phyloP scores from a whole-genome alignment of 2,888 invertebrate genomes.

The Lithodes maja region DNA sequence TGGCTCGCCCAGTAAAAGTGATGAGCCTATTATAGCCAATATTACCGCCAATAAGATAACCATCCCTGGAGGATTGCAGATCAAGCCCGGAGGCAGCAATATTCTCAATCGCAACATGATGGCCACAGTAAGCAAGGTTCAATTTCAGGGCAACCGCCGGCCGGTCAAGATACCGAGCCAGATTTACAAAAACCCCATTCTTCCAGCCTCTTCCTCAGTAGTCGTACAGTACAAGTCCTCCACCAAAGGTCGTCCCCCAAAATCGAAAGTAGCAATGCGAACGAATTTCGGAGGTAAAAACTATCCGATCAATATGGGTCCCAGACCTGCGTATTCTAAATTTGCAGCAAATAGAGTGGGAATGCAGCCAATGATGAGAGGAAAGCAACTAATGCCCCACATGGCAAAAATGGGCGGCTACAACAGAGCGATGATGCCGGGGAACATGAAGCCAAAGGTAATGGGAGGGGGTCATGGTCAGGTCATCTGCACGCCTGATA shows the following conservation, averaged over 20 bases:
- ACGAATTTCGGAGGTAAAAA: neutral
- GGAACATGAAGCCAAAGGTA: neutral
- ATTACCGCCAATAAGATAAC: neutral
- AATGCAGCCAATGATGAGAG: neutral
- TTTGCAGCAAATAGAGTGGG: neutral
- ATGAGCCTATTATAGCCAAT: too few relatives aligned
- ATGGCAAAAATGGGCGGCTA: neutral
- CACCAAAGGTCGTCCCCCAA: slow-evolving; percentile 9
- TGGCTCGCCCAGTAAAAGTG: neutral
- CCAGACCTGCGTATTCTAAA: neutral
- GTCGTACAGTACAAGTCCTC: slow-evolving; percentile 40
- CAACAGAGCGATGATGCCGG: neutral
- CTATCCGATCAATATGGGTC: neutral
- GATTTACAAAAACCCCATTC: slow-evolving; percentile 27
- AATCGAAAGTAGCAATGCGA: neutral
- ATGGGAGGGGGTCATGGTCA: neutral
- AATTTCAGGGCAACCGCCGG: neutral
- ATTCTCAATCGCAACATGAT: neutral
- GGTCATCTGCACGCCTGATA: slow-evolving; percentile 27
- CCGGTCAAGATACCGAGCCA: slow-evolving; percentile 4
- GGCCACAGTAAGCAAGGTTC: neutral
- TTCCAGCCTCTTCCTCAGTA: slow-evolving; percentile 40
- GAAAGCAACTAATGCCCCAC: slow-evolving; percentile 4
- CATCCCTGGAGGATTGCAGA: neutral
- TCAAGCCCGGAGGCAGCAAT: neutral